Base-by-base conservation (phyloP, 2,888 invertebrate genomes). In the Sarcophaga variegata region DNA sequence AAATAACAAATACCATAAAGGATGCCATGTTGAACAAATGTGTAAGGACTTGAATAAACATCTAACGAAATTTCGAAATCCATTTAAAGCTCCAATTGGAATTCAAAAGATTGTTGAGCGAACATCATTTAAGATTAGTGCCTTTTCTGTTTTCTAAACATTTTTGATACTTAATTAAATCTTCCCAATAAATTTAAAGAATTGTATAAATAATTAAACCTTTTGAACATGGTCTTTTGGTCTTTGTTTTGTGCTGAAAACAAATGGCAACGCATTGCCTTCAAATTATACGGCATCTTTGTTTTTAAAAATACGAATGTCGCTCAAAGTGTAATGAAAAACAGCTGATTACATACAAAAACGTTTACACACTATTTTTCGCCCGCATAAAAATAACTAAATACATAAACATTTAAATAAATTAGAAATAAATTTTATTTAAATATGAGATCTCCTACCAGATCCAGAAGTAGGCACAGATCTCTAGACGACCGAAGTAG, bases 381-480 rank as follows among this genome's bases (percentile, higher is more conserved):
- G 17, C 3, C 22, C 47, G 22, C 8, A 37, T 17, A 70, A 49
- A 63, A 20, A 27, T 69, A 60, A 22, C 59, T 3, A 67, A 79
- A 27, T 20, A 10, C 3, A 37, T 37, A 37, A 37, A 37, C 8
- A 37, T 37, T 10, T 37, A 37, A 37, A 8, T 37, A 37, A 37
- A 37, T 37, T 10, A 37, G 37, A 37, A 37, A 37, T 37, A 37
- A 8, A 37, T 37, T 37, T 8, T 37, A 10, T 62, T 45, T 59
- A 20, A 66, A 14, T 78, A 87, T 87, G 87, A 79, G 69, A 45
- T 82, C 79, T 20, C 37, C 71, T 70, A 82, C 70, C 66, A 87
- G 81, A 72, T 66, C 85, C 8, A 71, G 64, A 60, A 77, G 76
- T 60, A 89, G 87, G 80, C 89, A 90, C 72, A 82, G 81, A 12